phyloP scores from a whole-genome alignment of 2,797 vertebrate genomes.

The Liparis tanakae region DNA sequence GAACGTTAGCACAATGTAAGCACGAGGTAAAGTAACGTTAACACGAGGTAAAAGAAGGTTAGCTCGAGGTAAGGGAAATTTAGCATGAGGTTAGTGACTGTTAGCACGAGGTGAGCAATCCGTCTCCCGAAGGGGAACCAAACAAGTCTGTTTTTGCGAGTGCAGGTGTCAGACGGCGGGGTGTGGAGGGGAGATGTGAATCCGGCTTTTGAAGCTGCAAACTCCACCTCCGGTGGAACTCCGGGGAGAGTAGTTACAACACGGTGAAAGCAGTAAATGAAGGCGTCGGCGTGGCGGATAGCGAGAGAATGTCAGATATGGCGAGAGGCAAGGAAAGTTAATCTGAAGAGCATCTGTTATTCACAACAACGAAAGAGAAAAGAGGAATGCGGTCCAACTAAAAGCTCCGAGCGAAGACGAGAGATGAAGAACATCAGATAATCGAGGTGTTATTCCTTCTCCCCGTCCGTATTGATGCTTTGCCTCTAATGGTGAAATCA shows the following conservation, averaged over 20 bases:
- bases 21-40: no score
- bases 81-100: constrained; percentile 25
- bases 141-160: neutral
- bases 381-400: constrained; percentile 52
- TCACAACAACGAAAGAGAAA: constrained; percentile 63
- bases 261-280: constrained; percentile 52
- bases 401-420: constrained; percentile 54
- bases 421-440: constrained; percentile 34
- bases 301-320: constrained; percentile 49
- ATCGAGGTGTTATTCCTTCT: constrained; percentile 48
- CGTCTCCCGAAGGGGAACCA: neutral
- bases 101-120: constrained; percentile 11
- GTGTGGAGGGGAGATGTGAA: constrained; percentile 30
- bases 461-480: constrained; percentile 53
- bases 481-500: constrained; percentile 79
- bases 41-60: no score
- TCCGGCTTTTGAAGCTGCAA: constrained; percentile 68
- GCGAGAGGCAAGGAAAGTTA: constrained; percentile 62
- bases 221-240: constrained; percentile 59
- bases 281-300: constrained; percentile 53
- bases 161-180: constrained; percentile 8
- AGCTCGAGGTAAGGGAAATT: no score
- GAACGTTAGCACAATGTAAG: no score
- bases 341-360: constrained; percentile 70
- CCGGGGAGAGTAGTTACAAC: constrained; percentile 61